A percentile compares a stretch with the other conserved stretches of the same genome.
Evolutionary conservation across 2,113 vertebrate genomes (phyloP).

Genomic region (Chauna torquata): DNA sequence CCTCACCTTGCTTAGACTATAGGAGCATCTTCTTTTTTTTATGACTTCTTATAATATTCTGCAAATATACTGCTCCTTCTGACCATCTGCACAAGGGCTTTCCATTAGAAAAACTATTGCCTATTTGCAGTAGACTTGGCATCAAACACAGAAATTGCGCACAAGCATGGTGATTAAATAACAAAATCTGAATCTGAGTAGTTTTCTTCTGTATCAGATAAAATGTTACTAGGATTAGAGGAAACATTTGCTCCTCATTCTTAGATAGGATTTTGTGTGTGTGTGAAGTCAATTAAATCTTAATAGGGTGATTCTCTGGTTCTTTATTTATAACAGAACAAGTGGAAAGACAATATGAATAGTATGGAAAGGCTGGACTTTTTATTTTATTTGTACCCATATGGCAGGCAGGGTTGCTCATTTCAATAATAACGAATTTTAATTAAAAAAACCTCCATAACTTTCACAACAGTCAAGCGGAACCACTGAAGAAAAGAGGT

Average conservation of each 20-base stretch:
- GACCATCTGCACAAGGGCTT: neutral
- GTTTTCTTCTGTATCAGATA: neutral
- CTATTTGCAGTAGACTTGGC: neutral
- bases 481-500: neutral
- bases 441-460: constrained; percentile 1
- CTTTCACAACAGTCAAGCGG: neutral
- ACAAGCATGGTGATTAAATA: neutral
- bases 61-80: neutral
- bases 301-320: neutral
- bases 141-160: neutral
- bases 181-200: neutral
- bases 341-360: neutral
- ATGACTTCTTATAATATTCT: neutral
- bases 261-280: neutral
- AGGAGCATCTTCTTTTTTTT: neutral
- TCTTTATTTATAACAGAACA: neutral
- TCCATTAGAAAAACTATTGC: neutral
- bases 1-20: neutral
- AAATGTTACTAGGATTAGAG: neutral
- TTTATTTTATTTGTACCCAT: neutral
- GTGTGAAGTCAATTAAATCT: constrained; percentile 4
- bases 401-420: neutral
- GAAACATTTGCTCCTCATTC: neutral
- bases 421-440: neutral
- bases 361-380: neutral